Base-by-base conservation (phyloP, 1,140 invertebrate genomes). In the Drosophila simulans region DNA sequence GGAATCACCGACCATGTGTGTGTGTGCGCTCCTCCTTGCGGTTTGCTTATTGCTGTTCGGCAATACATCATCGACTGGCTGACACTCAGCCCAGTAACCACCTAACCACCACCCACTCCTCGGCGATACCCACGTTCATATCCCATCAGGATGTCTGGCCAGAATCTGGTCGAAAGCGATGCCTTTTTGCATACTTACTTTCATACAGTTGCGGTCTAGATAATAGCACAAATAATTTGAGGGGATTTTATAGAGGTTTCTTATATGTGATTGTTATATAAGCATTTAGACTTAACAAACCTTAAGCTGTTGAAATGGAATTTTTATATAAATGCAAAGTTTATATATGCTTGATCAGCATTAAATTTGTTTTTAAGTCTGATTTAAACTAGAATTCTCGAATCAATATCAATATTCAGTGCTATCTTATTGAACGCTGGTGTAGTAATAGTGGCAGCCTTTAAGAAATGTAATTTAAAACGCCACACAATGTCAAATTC, bases 41-140 rank as follows among this genome's bases (percentile, higher is more conserved):
- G 84, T 74, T 88, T 83, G 80, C 78, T 86, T 86, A 86, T 86
- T 86, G 82, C 53, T 68, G 34, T 73, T 69, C 74, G 70, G 83
- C 68, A 88, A 88, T 88, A 89, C 80, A 88, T 88, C 84, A 88
- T 88, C 80, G 72, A 69, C 70, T 65, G 75, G 75, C 71, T 77
- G 83, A 65, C 66, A 58, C 54, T 54, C 45, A 39, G 31, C 51
- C 43, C 42, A 49, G 39, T 68, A 39, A 13, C 25, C 40, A 4
- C 27, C 40, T 35, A 17, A 17, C 17, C 17, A 13, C 22, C 25
- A 17, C 5, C 20, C 31, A 5, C n/a, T 27, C 13, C 34, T 3
- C 4, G 5, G 7, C 34, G n/a, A n/a, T 13, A 12, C 34, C 27
- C 17, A 31, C 34, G 46, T 37, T 7, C 60, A 53, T 65, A 43